phyloP scores from a whole-genome alignment of 2,797 vertebrate species.

The Poeciliopsis turneri region DNA sequence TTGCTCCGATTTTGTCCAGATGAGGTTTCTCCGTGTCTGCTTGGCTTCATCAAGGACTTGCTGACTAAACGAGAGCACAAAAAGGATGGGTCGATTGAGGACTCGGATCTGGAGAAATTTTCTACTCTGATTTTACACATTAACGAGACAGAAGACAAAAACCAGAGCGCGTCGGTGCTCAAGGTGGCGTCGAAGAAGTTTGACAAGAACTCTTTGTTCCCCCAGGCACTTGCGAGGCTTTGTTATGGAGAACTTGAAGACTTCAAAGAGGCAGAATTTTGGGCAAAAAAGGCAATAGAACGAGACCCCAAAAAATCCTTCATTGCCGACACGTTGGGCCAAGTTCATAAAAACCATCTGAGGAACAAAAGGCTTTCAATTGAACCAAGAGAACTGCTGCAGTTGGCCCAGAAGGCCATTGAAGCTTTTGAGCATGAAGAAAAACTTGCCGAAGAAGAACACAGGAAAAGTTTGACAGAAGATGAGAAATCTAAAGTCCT shows the following conservation, averaged over 20 bases:
- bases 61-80: slow-evolving; percentile 33
- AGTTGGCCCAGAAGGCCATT: slow-evolving; percentile 30
- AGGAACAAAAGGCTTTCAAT: not conserved
- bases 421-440: slow-evolving; percentile 40
- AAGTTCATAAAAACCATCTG: slow-evolving; percentile 47
- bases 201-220: not conserved
- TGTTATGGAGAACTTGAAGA: slow-evolving; percentile 7
- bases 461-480: not conserved
- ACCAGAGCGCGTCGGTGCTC: slow-evolving; percentile 8
- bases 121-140: slow-evolving; percentile 48
- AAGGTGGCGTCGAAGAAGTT: not conserved
- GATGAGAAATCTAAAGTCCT: not conserved
- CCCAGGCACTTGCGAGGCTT: slow-evolving; percentile 41
- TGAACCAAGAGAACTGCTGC: not conserved
- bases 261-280: slow-evolving; percentile 15
- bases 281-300: slow-evolving; percentile 5
- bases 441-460: slow-evolving; percentile 36
- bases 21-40: not conserved
- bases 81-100: not conserved
- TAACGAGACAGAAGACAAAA: fast-evolving
- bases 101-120: not conserved
- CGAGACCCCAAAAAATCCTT: slow-evolving; percentile 22
- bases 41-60: slow-evolving; percentile 44
- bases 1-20: not conserved
- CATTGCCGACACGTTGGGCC: slow-evolving; percentile 48